These are phyloP conservation scores for Chalcosyrphus nemorum DNA, from an alignment of 2,888 invertebrate genomes.

Conservation along the genomic window DNA sequence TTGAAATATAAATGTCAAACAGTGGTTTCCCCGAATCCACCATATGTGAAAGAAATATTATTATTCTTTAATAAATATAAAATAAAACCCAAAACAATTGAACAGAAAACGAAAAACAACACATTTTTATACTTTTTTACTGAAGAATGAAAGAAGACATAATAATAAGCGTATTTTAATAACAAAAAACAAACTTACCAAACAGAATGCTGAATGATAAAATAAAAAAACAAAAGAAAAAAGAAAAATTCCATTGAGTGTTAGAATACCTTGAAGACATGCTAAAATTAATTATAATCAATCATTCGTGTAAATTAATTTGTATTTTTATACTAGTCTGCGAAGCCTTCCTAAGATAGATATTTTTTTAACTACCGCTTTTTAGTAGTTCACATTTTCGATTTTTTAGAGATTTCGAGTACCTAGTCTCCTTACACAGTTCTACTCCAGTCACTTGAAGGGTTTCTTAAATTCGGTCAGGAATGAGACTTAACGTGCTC, in stretches of 20 bases:
- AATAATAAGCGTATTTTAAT: slow-evolving; percentile 44
- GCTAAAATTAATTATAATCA: not conserved
- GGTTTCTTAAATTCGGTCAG: too few species aligned
- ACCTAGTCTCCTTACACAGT: too few species aligned
- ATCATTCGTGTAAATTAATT: not conserved
- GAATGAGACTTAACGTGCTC: too few species aligned
- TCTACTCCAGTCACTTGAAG: too few species aligned
- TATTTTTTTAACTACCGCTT: too few species aligned
- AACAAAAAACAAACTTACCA: not conserved
- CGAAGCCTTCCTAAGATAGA: too few species aligned
- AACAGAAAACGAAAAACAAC: slow-evolving; percentile 41
- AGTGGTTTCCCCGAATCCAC: slow-evolving; percentile 61
- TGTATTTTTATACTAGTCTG: too few species aligned
- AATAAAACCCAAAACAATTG: slow-evolving; percentile 35
- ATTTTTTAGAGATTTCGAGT: too few species aligned
- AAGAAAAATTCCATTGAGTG: not conserved
- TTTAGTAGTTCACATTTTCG: too few species aligned
- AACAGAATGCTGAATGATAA: slow-evolving; percentile 38
- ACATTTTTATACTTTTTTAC: slow-evolving; percentile 67
- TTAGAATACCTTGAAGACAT: not conserved
- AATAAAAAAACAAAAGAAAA: not conserved
- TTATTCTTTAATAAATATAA: slow-evolving; percentile 5
- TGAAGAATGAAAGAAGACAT: slow-evolving; percentile 35
- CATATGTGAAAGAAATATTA: slow-evolving; percentile 15
- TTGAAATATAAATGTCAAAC: slow-evolving; percentile 40